Evolutionary conservation across 2,113 vertebrate genomes (phyloP).

Genomic region (Vulpes lagopus): DNA sequence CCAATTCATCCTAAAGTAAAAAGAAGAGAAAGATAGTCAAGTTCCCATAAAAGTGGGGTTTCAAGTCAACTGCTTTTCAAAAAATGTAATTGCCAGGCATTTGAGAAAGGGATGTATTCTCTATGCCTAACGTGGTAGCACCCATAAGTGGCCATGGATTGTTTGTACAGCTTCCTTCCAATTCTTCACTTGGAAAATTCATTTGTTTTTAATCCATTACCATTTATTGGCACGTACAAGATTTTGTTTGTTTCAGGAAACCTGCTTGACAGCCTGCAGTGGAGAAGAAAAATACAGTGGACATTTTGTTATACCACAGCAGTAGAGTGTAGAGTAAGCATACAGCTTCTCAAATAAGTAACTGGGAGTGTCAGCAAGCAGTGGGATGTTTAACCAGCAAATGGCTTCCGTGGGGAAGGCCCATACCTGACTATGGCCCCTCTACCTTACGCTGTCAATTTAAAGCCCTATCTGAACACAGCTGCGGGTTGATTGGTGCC

Average conservation of each 20-base stretch:
- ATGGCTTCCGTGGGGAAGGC: not conserved
- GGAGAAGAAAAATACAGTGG: not conserved
- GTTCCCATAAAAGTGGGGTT: slow-evolving; percentile 52
- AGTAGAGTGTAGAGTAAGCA: not conserved
- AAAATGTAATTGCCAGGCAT: not conserved
- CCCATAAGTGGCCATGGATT: not conserved
- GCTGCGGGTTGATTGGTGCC: slow-evolving; percentile 43
- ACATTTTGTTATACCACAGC: not conserved
- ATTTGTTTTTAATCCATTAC: slow-evolving; percentile 23
- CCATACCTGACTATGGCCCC: not conserved
- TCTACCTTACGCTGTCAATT: not conserved
- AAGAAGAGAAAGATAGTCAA: not conserved
- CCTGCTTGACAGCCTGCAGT: slow-evolving; percentile 20
- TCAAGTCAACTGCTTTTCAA: slow-evolving; percentile 64
- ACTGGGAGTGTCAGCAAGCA: slow-evolving; percentile 22
- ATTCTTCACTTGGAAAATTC: slow-evolving; percentile 38
- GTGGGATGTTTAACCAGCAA: slow-evolving; percentile 50
- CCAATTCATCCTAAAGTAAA: slow-evolving; percentile 1
- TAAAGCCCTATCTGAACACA: slow-evolving; percentile 33
- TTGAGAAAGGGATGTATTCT: slow-evolving; percentile 17
- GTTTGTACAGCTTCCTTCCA: slow-evolving; percentile 57
- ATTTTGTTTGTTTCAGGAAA: slow-evolving; percentile 45
- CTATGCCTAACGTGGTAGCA: not conserved
- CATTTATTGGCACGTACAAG: slow-evolving; percentile 30
- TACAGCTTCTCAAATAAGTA: not conserved